These are phyloP conservation scores for Hypercompe scribonia DNA, from an alignment of 2,888 invertebrate genomes.

Conservation along the genomic window DNA sequence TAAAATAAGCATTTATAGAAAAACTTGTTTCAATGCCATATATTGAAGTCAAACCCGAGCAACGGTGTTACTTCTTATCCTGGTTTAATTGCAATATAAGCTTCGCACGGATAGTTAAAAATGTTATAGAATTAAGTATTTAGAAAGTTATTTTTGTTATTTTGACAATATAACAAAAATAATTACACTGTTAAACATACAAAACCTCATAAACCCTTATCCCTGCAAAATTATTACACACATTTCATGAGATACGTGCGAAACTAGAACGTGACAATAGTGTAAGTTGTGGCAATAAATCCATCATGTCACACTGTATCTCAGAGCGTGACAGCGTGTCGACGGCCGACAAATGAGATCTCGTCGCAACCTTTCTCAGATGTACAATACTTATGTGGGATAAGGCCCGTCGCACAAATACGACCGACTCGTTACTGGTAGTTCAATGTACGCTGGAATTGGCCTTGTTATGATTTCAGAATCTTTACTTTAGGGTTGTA, in stretches of 20 bases:
- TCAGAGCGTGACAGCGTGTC: constrained; percentile 12
- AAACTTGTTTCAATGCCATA: too few relatives aligned
- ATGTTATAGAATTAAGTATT: too few relatives aligned
- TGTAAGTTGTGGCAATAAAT: constrained; percentile 35
- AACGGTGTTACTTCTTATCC: too few relatives aligned
- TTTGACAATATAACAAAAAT: background rate
- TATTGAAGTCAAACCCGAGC: too few relatives aligned
- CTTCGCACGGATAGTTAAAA: too few relatives aligned
- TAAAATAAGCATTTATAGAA: too few relatives aligned
- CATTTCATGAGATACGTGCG: background rate
- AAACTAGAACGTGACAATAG: background rate
- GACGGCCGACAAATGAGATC: constrained; percentile 30
- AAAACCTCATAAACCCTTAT: background rate
- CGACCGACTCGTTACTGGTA: background rate
- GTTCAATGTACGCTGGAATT: background rate
- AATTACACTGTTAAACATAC: background rate
- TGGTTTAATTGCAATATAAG: too few relatives aligned
- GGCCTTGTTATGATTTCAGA: background rate
- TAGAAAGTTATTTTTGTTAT: background rate
- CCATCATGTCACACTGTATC: constrained; percentile 31
- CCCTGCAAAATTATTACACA: background rate
- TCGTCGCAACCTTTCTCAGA: background rate
- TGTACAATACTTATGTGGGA: background rate
- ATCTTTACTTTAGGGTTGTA: background rate
- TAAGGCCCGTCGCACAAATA: background rate